A percentile compares a stretch with the other conserved stretches of the same genome.
phyloP scores from a whole-genome alignment of 2,888 invertebrate species.

The Nemotelus pantherinus region DNA sequence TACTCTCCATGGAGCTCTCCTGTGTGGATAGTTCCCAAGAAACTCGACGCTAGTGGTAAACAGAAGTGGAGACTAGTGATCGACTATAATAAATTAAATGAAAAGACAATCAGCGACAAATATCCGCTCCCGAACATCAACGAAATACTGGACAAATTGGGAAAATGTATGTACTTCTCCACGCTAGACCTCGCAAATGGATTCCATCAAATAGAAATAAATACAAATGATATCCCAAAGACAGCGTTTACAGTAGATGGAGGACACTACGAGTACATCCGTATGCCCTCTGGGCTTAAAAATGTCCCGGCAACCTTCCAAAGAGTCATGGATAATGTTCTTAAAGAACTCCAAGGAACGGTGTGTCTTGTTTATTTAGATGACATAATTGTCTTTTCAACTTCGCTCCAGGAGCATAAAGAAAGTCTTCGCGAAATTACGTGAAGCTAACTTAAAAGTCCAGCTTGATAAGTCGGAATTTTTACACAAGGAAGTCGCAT shows the following conservation, averaged over 20 bases:
- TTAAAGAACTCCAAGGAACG: neutral
- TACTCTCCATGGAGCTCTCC: too few species aligned
- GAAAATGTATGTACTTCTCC: neutral
- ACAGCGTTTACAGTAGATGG: slow-evolving; percentile 27
- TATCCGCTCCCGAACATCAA: neutral
- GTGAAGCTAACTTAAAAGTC: too few species aligned
- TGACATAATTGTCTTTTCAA: neutral
- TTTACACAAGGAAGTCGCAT: too few species aligned
- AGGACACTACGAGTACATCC: slow-evolving; percentile 9
- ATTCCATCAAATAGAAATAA: slow-evolving; percentile 17
- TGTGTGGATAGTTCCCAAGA: too few species aligned
- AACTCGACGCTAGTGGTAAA: neutral
- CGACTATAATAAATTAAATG: neutral
- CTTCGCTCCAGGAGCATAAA: too few species aligned
- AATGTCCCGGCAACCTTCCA: neutral
- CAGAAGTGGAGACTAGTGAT: slow-evolving; percentile 1
- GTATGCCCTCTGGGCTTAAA: neutral
- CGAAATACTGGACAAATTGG: neutral
- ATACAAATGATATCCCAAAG: slow-evolving; percentile 17
- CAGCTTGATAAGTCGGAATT: too few species aligned
- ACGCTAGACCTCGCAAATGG: neutral
- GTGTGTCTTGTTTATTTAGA: neutral
- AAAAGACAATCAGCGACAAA: neutral
- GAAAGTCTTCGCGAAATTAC: too few species aligned
- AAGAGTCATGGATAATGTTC: slow-evolving; percentile 1